These are phyloP conservation scores for Bergia sp. DNA, from an alignment of 92 coral and sea anemone species.

Conservation along the genomic window DNA sequence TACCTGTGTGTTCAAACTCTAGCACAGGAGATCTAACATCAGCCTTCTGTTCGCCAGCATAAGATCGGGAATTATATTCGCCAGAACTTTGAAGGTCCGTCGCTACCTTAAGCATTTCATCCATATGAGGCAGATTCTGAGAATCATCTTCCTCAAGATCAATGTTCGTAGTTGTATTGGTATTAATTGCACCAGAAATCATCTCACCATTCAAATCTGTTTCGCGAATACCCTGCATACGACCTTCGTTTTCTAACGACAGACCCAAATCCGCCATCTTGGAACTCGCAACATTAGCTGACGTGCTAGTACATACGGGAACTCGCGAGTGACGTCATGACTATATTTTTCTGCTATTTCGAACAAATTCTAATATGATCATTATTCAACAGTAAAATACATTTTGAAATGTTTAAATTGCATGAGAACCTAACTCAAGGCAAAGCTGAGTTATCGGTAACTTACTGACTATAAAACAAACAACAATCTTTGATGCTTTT, in stretches of 20 bases:
- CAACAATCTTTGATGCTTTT: too few relatives aligned
- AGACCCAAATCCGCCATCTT: constrained; percentile 70
- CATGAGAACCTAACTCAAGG: too few relatives aligned
- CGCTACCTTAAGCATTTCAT: constrained; percentile 98
- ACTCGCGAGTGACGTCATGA: constrained; percentile 37
- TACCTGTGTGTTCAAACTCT: constrained; percentile 85
- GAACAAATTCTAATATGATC: not conserved
- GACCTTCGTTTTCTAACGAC: constrained; percentile 26
- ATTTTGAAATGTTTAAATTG: not conserved
- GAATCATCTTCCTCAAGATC: constrained; percentile 83
- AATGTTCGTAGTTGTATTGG: constrained; percentile 84
- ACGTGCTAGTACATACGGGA: constrained; percentile 45
- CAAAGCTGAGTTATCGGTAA: too few relatives aligned
- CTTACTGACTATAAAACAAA: too few relatives aligned
- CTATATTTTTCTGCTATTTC: not conserved
- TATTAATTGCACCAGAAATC: constrained; percentile 88
- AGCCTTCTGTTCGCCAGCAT: constrained; percentile 65
- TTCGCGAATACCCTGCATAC: constrained; percentile 69
- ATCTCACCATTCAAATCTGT: constrained; percentile 98
- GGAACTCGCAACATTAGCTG: constrained; percentile 33
- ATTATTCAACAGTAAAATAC: not conserved
- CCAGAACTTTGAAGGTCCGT: constrained; percentile 94
- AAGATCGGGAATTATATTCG: constrained; percentile 46
- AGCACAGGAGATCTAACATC: constrained; percentile 70
- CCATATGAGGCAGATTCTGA: constrained; percentile 88